Evolutionary conservation across 2,797 vertebrate species (phyloP), one percentile per base, ranked within the genome.

Genomic region (Intellagama lesueurii): DNA sequence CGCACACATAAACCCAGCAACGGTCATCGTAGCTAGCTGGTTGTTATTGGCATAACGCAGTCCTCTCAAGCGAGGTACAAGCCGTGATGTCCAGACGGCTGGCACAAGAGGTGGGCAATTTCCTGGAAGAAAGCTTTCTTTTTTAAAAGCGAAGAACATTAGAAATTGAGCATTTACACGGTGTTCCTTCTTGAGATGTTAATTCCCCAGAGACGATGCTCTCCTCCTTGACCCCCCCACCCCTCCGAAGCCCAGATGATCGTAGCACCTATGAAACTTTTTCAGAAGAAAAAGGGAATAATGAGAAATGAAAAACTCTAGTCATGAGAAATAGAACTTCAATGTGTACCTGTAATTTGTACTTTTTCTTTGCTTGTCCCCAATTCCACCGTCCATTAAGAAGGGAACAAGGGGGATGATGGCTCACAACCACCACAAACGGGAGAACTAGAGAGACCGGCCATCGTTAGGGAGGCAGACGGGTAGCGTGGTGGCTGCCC

Each of bases 121-220:
- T 4, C 64, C 40, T 47, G 11, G 19, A 64, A 1, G 60, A 19
- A 14, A 5, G 19, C 5, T 64, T 64, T 11, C 44, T 47, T 69
- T 68, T 89, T 87, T 6, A 77, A 64, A 83, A 86, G 88, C 89
- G 56, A 81, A 87, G 82, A 90, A 89, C 32, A 40, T 40, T 83
- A n/a, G 66, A 35, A 87, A 90, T 90, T 91, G 90, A 84, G 70
- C 86, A 81, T 77, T 91, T 87, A 85, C 77, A 83, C 35, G 66
- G 1, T 83, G 52, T 64, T 75, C 60, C 73, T 24, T 82, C 88
- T 85, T 49, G 70, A 83, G 81, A 6, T 81, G 85, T 91, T 78
- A 92, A 91, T 91, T 92, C 24, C 87, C 86, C 60, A 56, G 52
- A 56, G 52, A 79, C 49, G 44, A 86, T 83, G 66, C 52, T 40